Evolutionary conservation across 2,113 vertebrate genomes (phyloP).

Genomic region (Megaceryle maxima): DNA sequence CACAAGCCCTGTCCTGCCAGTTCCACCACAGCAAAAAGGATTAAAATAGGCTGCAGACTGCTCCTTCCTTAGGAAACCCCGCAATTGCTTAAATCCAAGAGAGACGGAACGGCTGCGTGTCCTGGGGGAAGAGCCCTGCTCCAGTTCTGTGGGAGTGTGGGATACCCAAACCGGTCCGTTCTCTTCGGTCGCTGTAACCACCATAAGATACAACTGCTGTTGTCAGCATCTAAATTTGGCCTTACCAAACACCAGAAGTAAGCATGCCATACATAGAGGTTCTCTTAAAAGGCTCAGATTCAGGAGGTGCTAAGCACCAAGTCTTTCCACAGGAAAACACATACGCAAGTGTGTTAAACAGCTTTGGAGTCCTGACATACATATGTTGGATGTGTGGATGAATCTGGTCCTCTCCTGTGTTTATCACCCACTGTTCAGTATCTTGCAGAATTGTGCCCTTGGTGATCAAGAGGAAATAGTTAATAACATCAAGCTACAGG

Average conservation of each 20-base stretch:
- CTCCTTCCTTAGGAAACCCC: not conserved
- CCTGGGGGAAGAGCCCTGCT: not conserved
- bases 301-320: not conserved
- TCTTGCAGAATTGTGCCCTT: fast-evolving
- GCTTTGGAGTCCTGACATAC: not conserved
- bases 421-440: not conserved
- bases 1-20: not conserved
- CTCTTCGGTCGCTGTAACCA: not conserved
- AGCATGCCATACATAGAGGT: not conserved
- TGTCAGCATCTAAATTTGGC: not conserved
- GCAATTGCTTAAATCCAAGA: not conserved
- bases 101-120: not conserved
- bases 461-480: not conserved
- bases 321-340: not conserved
- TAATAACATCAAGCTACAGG: not conserved
- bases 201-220: not conserved
- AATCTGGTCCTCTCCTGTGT: not conserved
- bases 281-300: not conserved
- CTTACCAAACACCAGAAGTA: not conserved
- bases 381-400: not conserved
- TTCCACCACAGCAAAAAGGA: not conserved
- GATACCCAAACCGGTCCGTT: not conserved
- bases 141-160: not conserved
- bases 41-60: not conserved
- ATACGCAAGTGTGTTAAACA: not conserved